Base-by-base conservation (phyloP, 2,888 invertebrate genomes). In the Omphaloscelis lunosa region DNA sequence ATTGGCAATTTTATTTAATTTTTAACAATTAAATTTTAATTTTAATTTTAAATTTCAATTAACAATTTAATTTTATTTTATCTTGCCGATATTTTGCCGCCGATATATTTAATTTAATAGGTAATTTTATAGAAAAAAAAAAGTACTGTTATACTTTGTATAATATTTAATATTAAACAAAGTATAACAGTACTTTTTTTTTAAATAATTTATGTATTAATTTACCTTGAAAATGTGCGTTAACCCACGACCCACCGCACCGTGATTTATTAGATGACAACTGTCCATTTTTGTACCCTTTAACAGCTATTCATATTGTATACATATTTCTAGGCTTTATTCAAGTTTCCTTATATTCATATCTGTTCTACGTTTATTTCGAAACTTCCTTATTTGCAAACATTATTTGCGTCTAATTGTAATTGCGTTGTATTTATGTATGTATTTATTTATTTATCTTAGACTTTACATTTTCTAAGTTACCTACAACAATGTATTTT, bases 351-450 rank as follows among this genome's bases (percentile, higher is more conserved):
- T 73, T 48, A 34, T 72, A 56, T 15, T 15, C 5, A 59, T 48
- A 61, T 1, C 8, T 39, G 7, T 17, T 1, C 11, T 27, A 53
- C 0, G n/a, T 45, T 45, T 79, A 59, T 66, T 20, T 27, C 3
- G 11, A 23, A 8, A 5, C 79, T 79, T 79, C 79, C 78, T 72
- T 59, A n/a, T 39, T 11, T 29, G 12, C 56, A 34, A 48, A 59
- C 29, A 12, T 53, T 34, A 63, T 73, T 59, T 41, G 29, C 11
- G 0, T 5, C 6, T 62, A 11, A 29, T 51, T 66, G 27, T 12
- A 27, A 17, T 27, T 56, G 23, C 11, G 5, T 17, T 17, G 23
- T n/a, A 11, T 61, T 23, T 11, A n/a, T 51, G 20, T 9, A 51
- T 29, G 7, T 34, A 27, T 34, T 2, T 53, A n/a, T 15, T 15